These are phyloP conservation scores for Triops longicaudatus DNA, from an alignment of 1,140 invertebrate species.

Conservation along the genomic window DNA sequence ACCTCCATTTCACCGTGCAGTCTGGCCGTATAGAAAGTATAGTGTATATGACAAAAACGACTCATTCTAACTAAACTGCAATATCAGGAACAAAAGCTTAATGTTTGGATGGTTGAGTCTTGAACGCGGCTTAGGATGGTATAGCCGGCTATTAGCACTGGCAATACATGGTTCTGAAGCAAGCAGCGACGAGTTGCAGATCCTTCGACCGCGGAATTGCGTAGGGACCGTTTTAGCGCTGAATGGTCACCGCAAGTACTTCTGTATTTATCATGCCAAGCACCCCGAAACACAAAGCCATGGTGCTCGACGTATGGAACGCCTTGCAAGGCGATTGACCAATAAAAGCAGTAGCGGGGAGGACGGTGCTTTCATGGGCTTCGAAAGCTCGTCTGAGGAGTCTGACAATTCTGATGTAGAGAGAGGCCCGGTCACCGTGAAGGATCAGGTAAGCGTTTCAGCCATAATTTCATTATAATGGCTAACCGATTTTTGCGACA, in stretches of 20 bases:
- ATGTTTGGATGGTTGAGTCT: slow-evolving; percentile 88
- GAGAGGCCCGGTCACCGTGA: slow-evolving; percentile 33
- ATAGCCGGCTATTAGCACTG: slow-evolving; percentile 74
- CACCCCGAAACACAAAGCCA: slow-evolving; percentile 50
- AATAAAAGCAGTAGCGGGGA: background rate
- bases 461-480: background rate
- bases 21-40: slow-evolving; percentile 91
- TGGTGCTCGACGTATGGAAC: background rate
- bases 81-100: slow-evolving; percentile 76
- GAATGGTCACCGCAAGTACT: slow-evolving; percentile 93
- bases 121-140: slow-evolving; percentile 81
- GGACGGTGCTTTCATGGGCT: slow-evolving; percentile 66
- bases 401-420: slow-evolving; percentile 54
- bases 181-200: slow-evolving; percentile 39
- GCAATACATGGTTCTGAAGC: slow-evolving; percentile 63
- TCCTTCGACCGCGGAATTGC: slow-evolving; percentile 90
- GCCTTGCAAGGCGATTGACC: background rate
- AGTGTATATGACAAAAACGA: slow-evolving; percentile 19
- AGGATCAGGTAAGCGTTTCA: slow-evolving; percentile 17
- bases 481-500: background rate
- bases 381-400: slow-evolving; percentile 55
- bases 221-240: slow-evolving; percentile 92
- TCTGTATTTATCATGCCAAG: slow-evolving; percentile 97
- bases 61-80: slow-evolving; percentile 28
- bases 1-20: slow-evolving; percentile 80